Evolutionary conservation across 2,888 invertebrate species (phyloP), one percentile per base, ranked within the genome.

Genomic region (Malthinus seriepunctatus): DNA sequence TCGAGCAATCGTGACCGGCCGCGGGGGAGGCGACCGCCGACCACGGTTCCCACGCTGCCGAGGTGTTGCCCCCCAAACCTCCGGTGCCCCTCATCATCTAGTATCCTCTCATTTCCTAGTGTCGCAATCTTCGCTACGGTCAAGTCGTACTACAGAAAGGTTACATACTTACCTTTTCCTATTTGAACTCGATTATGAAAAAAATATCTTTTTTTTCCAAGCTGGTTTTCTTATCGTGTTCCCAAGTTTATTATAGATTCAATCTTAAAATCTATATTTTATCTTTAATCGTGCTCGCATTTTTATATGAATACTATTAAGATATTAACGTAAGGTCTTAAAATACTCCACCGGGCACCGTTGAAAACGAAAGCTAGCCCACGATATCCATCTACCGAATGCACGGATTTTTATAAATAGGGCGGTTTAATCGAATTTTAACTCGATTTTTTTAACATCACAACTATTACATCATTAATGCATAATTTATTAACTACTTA

Each of bases 1-100:
- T 74, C 75, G 76, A 74, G 76, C 75, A 76, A 71, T 77, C 78
- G 77, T 77, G 77, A 78, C 77, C 73, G 66, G 75, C 73, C 73
- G 76, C 75, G 76, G 76, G 76, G 73, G 75, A 75, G 74, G 71
- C 70, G 74, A 72, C 69, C 67, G 71, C 68, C 69, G 71, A 68
- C 69, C 69, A 68, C 63, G 68, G 73, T 77, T 76, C 76, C 76
- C 75, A 75, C 76, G 76, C 76, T 73, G 74, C 73, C 64, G 69
- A 67, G 68, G 67, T 68, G 65, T 71, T 58, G 51, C 68, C 67
- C 67, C 65, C 67, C 67, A 63, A 63, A 49, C 64, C 60, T 58
- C 60, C 56, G 56, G 49, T 52, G 57, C 62, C 63, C 51, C 52
- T 57, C 54, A 50, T 58, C 58, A 56, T 63, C 63, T 63, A 51